phyloP scores from a whole-genome alignment of 92 coral and sea anemone species.

The Actinostola sp. region DNA sequence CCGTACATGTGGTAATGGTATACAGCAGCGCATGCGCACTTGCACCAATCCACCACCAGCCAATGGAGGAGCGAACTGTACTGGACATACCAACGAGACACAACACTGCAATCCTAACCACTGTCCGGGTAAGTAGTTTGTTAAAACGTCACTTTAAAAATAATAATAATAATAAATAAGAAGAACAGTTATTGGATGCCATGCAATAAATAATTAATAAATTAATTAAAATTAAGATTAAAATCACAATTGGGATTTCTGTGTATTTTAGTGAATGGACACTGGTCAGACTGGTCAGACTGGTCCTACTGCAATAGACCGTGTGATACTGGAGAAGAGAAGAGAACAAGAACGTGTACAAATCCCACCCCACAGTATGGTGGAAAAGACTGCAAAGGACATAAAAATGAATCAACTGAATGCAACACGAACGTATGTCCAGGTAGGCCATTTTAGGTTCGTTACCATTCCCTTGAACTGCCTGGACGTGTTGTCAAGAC shows the following conservation, averaged over 20 bases:
- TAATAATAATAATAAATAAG: no score
- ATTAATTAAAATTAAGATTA: no score
- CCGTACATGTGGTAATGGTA: constrained; percentile 36
- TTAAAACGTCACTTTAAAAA: no score
- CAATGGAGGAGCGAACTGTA: constrained; percentile 27
- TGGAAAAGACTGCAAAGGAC: constrained; percentile 45
- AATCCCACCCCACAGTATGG: constrained; percentile 46
- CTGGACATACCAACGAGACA: constrained; percentile 16
- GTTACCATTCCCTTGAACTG: no score
- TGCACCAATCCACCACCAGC: constrained; percentile 54
- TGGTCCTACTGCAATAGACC: constrained; percentile 64
- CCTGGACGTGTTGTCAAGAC: no score
- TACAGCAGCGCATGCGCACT: constrained; percentile 18
- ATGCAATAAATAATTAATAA: no score
- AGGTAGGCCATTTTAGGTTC: constrained; percentile 22
- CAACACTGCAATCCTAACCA: constrained; percentile 10
- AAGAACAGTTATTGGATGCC: background rate
- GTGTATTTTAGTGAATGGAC: constrained; percentile 33
- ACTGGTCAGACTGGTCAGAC: constrained; percentile 45
- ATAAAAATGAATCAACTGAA: background rate
- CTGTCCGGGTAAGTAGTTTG: constrained; percentile 40
- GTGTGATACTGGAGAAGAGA: constrained; percentile 43
- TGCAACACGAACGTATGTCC: constrained; percentile 49
- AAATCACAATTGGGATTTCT: background rate
- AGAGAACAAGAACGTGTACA: constrained; percentile 37